A percentile compares a stretch with the other conserved stretches of the same genome.
Evolutionary conservation across 2,888 invertebrate genomes (phyloP).

Genomic region (Myopa tessellatipennis): DNA sequence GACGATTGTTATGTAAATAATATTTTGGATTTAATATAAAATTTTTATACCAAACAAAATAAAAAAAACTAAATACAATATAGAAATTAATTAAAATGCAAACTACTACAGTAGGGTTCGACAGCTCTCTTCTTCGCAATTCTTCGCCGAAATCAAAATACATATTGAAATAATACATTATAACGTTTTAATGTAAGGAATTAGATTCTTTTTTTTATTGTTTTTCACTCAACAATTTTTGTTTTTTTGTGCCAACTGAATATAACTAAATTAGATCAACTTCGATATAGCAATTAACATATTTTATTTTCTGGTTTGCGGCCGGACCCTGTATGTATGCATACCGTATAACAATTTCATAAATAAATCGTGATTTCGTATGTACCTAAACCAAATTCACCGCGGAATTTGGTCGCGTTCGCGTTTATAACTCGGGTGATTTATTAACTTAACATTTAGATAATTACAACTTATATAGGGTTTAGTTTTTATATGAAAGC

Average conservation of each 20-base stretch:
- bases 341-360: slow-evolving; percentile 49
- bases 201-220: slow-evolving; percentile 27
- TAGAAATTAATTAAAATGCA: slow-evolving; percentile 19
- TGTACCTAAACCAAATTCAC: slow-evolving; percentile 69
- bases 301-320: not conserved
- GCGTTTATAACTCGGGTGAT: slow-evolving; percentile 69
- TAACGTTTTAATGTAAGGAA: slow-evolving; percentile 10
- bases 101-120: not conserved
- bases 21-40: slow-evolving; percentile 23
- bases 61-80: slow-evolving; percentile 12
- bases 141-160: not conserved
- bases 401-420: slow-evolving; percentile 70
- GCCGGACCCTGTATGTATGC: not conserved
- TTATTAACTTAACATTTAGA: slow-evolving; percentile 62
- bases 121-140: not conserved
- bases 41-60: slow-evolving; percentile 20
- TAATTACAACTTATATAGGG: slow-evolving; percentile 51
- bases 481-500: slow-evolving; percentile 50
- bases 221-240: slow-evolving; percentile 41
- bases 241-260: not conserved
- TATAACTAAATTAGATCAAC: too few relatives aligned
- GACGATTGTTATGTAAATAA: slow-evolving; percentile 34
- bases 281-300: too few relatives aligned
- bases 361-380: slow-evolving; percentile 68
- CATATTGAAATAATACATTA: not conserved